Evolutionary conservation across 2,797 vertebrate genomes (phyloP).

Genomic region (Gymnocypris eckloni): DNA sequence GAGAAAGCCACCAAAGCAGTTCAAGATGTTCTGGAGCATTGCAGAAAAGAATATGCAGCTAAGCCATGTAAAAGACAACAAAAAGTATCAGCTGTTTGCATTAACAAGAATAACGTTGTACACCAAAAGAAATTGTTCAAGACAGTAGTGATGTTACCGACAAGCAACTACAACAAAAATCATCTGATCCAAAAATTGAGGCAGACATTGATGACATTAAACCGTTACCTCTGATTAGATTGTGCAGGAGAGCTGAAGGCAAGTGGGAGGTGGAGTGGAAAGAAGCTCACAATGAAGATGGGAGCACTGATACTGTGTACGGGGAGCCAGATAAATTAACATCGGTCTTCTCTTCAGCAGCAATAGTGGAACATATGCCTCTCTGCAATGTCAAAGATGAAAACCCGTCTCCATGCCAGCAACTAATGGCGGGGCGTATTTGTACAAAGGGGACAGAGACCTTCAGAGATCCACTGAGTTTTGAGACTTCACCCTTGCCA

Average conservation of each 20-base stretch:
- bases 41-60: slow-evolving; percentile 65
- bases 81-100: not conserved
- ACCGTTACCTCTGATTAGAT: slow-evolving; percentile 73
- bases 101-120: slow-evolving; percentile 32
- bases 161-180: slow-evolving; percentile 11
- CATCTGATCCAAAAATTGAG: slow-evolving; percentile 53
- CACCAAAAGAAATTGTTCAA: not conserved
- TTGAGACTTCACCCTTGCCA: slow-evolving; percentile 70
- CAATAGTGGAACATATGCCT: slow-evolving; percentile 58
- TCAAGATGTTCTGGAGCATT: slow-evolving; percentile 67
- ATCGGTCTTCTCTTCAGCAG: slow-evolving; percentile 58
- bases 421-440: slow-evolving; percentile 43
- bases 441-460: slow-evolving; percentile 32
- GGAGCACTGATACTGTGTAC: slow-evolving; percentile 34
- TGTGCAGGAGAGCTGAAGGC: slow-evolving; percentile 76
- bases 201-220: slow-evolving; percentile 57
- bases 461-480: slow-evolving; percentile 57
- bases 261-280: slow-evolving; percentile 79
- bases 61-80: slow-evolving; percentile 56
- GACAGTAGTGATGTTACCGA: slow-evolving; percentile 4
- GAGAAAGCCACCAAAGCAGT: slow-evolving; percentile 71
- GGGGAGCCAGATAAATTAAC: slow-evolving; percentile 53
- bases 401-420: slow-evolving; percentile 58
- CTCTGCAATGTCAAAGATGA: slow-evolving; percentile 72
- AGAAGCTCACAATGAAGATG: slow-evolving; percentile 54